Base-by-base conservation (phyloP, 2,888 invertebrate genomes). In the Eupithecia vulgata region DNA sequence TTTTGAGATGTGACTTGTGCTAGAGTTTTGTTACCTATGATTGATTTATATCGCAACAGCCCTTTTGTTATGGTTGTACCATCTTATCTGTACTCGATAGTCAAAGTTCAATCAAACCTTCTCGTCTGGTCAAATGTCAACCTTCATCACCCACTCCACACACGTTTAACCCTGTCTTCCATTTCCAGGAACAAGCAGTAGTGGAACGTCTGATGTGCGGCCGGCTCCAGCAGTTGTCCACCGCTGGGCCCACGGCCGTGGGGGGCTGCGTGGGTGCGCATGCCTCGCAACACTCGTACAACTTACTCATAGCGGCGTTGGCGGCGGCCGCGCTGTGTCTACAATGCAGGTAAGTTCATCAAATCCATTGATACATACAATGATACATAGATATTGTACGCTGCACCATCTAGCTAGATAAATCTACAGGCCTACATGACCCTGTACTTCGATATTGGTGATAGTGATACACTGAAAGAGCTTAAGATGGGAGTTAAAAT, bases 161-260 rank as follows among this genome's bases (percentile, higher is more conserved):
- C 5, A 13, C 1, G 2, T 15, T 34, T 4, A 13, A 30, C 4
- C 15, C 25, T 64, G 10, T 15, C n/a, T 25, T 13, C 1, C n/a
- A 17, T 1, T 25, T 45, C 15, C 84, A 94, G 94, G 94, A 94
- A 81, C 86, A 85, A 76, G 83, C 90, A 30, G 93, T 94, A 48
- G 93, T 94, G 71, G 93, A 93, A 81, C 88, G 92, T 17, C 80
- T 94, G 35, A 81, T 94, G 85, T 88, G 88, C 75, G 84, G 75
- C 65, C 85, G 87, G 30, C 83, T 90, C 59, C 76, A 83, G 25
- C 35, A 80, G 72, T 70, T 79, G 78, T 35, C 67, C 21, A 17
- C 52, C 80, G 75, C 72, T 73, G 76, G 75, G 78, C 79, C 52
- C 77, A 79, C 59, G 61, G 80, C 76, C 73, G n/a, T 57, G 69